Conservation (phyloP, 2,888 invertebrate species). For the Heterodera filipjevi region DNA sequence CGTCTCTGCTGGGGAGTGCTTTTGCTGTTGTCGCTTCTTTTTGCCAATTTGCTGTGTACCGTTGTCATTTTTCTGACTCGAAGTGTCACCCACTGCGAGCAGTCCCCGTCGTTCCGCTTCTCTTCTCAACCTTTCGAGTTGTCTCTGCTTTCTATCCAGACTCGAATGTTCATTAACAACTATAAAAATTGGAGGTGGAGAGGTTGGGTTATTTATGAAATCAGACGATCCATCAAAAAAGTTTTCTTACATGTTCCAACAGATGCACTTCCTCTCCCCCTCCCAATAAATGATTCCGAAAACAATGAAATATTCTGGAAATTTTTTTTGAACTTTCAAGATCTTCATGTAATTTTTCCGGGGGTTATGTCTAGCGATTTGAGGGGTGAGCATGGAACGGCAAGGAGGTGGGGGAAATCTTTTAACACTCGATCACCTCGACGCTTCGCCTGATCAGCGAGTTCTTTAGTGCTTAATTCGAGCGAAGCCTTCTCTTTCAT, state of each 20-base stretch:
- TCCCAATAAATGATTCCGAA: no score
- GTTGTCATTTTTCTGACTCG: neutral
- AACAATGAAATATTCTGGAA: no score
- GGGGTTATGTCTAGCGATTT: no score
- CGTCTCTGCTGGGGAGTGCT: constrained; percentile 6
- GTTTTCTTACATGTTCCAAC: no score
- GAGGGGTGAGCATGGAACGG: no score
- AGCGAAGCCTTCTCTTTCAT: neutral
- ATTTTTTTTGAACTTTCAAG: no score
- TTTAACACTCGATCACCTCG: neutral
- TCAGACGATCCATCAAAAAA: no score
- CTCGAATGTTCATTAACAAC: constrained; percentile 19
- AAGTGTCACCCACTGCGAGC: neutral
- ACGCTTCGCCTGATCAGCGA: neutral
- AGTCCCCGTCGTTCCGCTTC: constrained; percentile 37
- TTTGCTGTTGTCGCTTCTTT: neutral
- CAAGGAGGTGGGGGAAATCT: neutral
- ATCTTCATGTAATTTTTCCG: no score
- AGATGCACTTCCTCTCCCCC: no score
- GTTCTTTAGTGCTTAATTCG: constrained; percentile 1
- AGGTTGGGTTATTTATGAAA: no score
- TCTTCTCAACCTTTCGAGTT: constrained; percentile 36
- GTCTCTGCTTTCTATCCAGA: constrained; percentile 38
- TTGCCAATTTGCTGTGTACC: neutral
- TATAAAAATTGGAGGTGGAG: no score